Percentiles rank a stretch among this genome's conserved stretches.
Evolutionary conservation across 92 coral and sea anemone species (phyloP).

Genomic region (Pocillopora grandis): DNA sequence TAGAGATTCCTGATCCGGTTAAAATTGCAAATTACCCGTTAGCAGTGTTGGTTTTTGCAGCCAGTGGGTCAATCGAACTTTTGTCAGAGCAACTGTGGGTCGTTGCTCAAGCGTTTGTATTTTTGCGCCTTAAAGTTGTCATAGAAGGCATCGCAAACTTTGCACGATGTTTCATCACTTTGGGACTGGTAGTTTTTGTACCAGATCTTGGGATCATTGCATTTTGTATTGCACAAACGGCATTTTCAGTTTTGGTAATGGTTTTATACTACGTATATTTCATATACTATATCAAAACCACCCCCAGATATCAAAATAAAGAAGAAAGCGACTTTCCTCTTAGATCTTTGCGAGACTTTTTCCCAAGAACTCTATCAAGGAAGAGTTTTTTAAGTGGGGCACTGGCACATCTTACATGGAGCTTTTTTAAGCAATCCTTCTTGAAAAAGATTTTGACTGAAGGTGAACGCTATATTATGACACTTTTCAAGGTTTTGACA

Average conservation of each 20-base stretch:
- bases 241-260: constrained; percentile 78
- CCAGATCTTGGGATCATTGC: constrained; percentile 88
- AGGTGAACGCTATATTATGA: constrained; percentile 98
- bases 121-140: constrained; percentile 89
- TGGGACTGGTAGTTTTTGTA: constrained; percentile 67
- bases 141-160: constrained; percentile 97
- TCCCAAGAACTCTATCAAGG: constrained; percentile 56
- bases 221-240: constrained; percentile 89
- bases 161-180: constrained; percentile 80
- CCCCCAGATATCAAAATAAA: constrained; percentile 11
- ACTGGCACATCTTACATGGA: constrained; percentile 87
- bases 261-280: constrained; percentile 81
- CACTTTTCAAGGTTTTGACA: constrained; percentile 85
- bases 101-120: constrained; percentile 82
- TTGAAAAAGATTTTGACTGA: constrained; percentile 94
- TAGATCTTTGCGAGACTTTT: constrained; percentile 68
- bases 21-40: constrained; percentile 65
- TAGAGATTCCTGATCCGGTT: constrained; percentile 78
- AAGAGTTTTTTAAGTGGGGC: constrained; percentile 69
- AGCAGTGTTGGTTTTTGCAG: constrained; percentile 80
- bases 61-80: constrained; percentile 82
- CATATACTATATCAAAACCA: constrained; percentile 45
- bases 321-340: constrained; percentile 72
- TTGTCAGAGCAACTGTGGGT: constrained; percentile 97
- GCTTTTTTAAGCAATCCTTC: constrained; percentile 96